Base-by-base conservation (phyloP, 2,113 vertebrate species). In the Dicaeum eximium region DNA sequence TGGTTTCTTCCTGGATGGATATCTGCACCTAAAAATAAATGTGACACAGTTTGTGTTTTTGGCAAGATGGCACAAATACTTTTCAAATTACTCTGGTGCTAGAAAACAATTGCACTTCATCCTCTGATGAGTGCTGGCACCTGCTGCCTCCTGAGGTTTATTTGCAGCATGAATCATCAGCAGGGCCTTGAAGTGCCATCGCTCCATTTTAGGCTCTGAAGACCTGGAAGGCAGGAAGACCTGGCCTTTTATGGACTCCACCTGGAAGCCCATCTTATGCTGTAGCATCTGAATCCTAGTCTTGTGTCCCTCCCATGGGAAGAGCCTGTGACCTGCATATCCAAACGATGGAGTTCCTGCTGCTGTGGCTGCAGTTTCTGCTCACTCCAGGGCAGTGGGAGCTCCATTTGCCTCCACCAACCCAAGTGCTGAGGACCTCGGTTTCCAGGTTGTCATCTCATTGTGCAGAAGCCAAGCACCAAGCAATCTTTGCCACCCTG, bases 41-140 rank as follows among this genome's bases (percentile, higher is more conserved):
- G 0, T 95, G 93, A 80, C 94, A 93, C 53, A 20, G 38, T 92
- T 88, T 73, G 78, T 95, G 81, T 58, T 96, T 97, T 91, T 94
- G 84, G 87, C 91, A 92, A 85, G 95, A 85, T 51, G 62, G 81
- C 54, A 82, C 87, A 94, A 94, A 97, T 96, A 90, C 50, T 89
- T 97, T 95, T 95, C 78, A 88, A 95, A 90, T 85, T 95, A 95
- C 94, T 92, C 89, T n/a, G n/a, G 77, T 95, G 74, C 89, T 64
- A 66, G 87, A 88, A 96, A 94, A 95, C 94, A 95, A 95, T 97
- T 80, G 50, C 1, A 4, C 54, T 90, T 75, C 64, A 24, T 42
- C 51, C 73, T 74, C 74, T 91, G 95, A 85, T 3, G 6, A 72
- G 87, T 5, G 33, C 77, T 35, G 10, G 50, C 96, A 96, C 93